Evolutionary conservation across 2,888 invertebrate species (phyloP).

Genomic region (Pandemis heparana): DNA sequence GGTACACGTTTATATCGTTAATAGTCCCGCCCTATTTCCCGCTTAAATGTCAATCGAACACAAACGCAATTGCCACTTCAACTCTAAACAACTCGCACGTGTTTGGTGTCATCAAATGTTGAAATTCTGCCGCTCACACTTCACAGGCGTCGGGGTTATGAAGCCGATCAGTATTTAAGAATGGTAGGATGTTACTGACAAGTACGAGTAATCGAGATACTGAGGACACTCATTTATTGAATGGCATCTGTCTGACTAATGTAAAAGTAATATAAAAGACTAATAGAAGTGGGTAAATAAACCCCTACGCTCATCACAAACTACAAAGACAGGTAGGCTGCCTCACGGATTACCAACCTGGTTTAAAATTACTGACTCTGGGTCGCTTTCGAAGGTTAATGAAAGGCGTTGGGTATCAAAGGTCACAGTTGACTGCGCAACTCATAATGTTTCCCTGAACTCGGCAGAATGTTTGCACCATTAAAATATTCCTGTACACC

Average conservation of each 20-base stretch:
- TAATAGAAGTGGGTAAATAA: too few relatives aligned
- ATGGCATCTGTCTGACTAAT: too few relatives aligned
- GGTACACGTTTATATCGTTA: not conserved
- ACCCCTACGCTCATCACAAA: too few relatives aligned
- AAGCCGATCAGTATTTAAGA: too few relatives aligned
- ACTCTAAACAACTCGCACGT: not conserved
- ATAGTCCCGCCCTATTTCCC: not conserved
- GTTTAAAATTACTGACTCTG: not conserved
- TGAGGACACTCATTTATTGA: too few relatives aligned
- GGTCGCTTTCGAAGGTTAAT: not conserved
- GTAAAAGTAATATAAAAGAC: too few relatives aligned
- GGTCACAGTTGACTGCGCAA: conserved; percentile 16
- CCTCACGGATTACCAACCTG: not conserved
- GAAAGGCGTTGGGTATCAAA: conserved; percentile 5
- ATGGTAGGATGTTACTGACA: too few relatives aligned
- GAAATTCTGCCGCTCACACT: not conserved
- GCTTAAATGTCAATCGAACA: not conserved
- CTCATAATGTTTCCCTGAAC: conserved; percentile 1
- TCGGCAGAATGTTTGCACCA: conserved; percentile 17
- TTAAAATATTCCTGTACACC: conserved; percentile 23
- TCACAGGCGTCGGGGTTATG: not conserved
- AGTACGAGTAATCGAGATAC: too few relatives aligned
- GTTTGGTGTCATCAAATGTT: not conserved
- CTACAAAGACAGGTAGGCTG: too few relatives aligned
- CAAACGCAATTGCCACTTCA: not conserved